Percentiles rank a stretch among this genome's conserved stretches.
Conservation (phyloP, 2,888 invertebrate species). For the Holacanthella duospinosa region DNA sequence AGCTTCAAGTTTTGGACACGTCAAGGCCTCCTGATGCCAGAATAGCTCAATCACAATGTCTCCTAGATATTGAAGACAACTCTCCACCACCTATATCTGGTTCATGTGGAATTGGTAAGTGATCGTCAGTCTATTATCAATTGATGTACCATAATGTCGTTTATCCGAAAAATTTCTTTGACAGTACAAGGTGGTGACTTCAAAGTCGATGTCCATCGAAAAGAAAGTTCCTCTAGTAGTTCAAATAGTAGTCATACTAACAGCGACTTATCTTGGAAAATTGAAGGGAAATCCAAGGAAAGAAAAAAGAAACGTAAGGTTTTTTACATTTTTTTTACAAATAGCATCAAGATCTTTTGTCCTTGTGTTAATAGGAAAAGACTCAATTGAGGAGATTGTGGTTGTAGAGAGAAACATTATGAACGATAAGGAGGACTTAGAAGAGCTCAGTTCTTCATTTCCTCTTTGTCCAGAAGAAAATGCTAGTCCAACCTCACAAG, state of each 20-base stretch:
- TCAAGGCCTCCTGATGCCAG: neutral
- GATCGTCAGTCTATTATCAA: neutral
- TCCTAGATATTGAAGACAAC: neutral
- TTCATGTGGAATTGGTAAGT: neutral
- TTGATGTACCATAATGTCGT: no score
- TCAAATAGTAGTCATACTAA: constrained; percentile 39
- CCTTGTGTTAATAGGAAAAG: neutral
- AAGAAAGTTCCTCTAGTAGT: constrained; percentile 75
- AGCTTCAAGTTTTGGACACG: constrained; percentile 58
- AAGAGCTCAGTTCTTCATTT: constrained; percentile 15
- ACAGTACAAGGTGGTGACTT: constrained; percentile 51
- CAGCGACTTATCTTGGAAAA: constrained; percentile 38
- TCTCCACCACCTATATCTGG: neutral
- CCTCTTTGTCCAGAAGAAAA: constrained; percentile 27
- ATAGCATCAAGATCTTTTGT: neutral
- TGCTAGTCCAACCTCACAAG: constrained; percentile 30
- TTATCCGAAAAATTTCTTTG: neutral
- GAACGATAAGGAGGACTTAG: constrained; percentile 5
- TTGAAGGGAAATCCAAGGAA: neutral
- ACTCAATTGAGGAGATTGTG: neutral
- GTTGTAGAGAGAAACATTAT: neutral
- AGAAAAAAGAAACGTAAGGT: neutral
- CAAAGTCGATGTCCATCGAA: constrained; percentile 85
- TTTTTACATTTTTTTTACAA: neutral
- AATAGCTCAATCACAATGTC: neutral